These are phyloP conservation scores for Drosophila testacea DNA, from an alignment of 2,888 invertebrate species.

Conservation along the genomic window DNA sequence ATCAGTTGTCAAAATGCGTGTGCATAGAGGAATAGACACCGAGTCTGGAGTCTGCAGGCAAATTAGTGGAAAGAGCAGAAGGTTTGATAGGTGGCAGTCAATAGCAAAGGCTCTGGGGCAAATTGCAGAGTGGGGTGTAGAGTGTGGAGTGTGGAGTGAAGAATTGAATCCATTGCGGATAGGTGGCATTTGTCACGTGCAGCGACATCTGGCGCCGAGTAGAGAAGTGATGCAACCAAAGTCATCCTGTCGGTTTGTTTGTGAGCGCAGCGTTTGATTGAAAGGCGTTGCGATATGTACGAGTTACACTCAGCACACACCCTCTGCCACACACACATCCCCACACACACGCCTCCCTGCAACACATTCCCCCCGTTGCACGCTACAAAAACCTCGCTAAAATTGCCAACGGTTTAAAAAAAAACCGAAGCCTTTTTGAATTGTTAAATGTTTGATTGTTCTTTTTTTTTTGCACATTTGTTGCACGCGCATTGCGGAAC, in stretches of 20 bases:
- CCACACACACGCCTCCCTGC: neutral
- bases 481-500: constrained; percentile 11
- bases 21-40: constrained; percentile 27
- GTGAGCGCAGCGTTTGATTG: constrained; percentile 69
- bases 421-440: constrained; percentile 24
- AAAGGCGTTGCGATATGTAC: constrained; percentile 61
- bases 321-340: neutral
- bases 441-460: constrained; percentile 45
- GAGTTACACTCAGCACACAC: neutral
- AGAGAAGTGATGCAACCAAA: constrained; percentile 46
- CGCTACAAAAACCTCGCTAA: neutral
- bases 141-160: neutral
- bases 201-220: constrained; percentile 56
- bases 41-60: constrained; percentile 30
- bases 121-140: neutral
- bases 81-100: constrained; percentile 10
- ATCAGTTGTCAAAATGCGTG: constrained; percentile 47
- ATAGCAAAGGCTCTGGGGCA: neutral
- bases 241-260: constrained; percentile 58
- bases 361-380: neutral
- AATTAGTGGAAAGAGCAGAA: constrained; percentile 50
- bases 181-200: constrained; percentile 72
- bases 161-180: constrained; percentile 50
- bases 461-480: constrained; percentile 39
- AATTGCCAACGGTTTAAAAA: constrained; percentile 15